phyloP scores from a whole-genome alignment of 1,140 invertebrate species.

The Drosophila burlai region DNA sequence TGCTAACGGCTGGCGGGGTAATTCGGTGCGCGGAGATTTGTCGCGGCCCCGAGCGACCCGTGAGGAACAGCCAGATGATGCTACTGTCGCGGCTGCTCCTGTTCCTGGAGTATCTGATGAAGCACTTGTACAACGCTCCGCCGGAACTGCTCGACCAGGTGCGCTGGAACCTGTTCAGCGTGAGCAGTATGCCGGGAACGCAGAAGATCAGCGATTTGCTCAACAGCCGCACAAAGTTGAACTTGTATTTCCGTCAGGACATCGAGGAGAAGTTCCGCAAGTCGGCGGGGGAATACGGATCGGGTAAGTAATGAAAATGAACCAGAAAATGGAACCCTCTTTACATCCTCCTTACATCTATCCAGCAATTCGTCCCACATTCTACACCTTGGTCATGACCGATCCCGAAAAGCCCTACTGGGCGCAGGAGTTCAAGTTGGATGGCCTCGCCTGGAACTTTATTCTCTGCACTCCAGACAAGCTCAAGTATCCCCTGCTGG shows the following conservation, averaged over 20 bases:
- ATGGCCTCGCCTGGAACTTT: constrained; percentile 97
- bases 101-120: constrained; percentile 97
- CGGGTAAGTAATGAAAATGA: too few species aligned
- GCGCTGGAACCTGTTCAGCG: constrained; percentile 85
- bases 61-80: constrained; percentile 90
- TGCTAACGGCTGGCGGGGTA: constrained; percentile 90
- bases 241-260: constrained; percentile 86
- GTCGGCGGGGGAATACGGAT: constrained; percentile 60
- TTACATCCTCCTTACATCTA: not conserved
- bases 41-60: constrained; percentile 80
- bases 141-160: constrained; percentile 91
- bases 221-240: constrained; percentile 77
- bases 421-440: constrained; percentile 93
- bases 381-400: constrained; percentile 73
- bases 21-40: constrained; percentile 89
- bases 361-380: constrained; percentile 80
- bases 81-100: constrained; percentile 93
- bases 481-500: constrained; percentile 94
- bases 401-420: constrained; percentile 62
- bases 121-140: constrained; percentile 96
- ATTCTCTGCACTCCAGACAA: constrained; percentile 95
- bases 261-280: constrained; percentile 93
- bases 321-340: not conserved
- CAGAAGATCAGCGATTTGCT: constrained; percentile 77
- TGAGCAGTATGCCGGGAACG: constrained; percentile 76